A percentile compares a stretch with the other conserved stretches of the same genome.
These are phyloP conservation scores for Penaeus japonicus DNA, from an alignment of 1,140 invertebrate species.

Conservation along the genomic window DNA sequence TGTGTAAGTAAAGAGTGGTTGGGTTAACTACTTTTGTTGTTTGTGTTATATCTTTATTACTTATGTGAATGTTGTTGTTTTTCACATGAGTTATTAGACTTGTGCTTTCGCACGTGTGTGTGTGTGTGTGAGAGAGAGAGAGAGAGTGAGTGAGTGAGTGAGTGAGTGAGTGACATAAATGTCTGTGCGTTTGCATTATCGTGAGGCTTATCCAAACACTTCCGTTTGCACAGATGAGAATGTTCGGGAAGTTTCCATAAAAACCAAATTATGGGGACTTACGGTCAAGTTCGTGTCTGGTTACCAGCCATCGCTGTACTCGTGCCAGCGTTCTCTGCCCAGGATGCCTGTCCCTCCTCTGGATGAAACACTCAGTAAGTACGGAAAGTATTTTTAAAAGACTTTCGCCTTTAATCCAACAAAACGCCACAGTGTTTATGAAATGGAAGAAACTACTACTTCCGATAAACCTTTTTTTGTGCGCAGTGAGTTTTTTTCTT, in stretches of 20 bases:
- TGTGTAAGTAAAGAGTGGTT: conserved; percentile 63
- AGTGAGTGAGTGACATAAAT: background rate
- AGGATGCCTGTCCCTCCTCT: conserved; percentile 66
- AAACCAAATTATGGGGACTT: conserved; percentile 65
- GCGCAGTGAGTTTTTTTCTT: too few species aligned
- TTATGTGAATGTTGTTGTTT: background rate
- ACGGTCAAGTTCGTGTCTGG: conserved; percentile 66
- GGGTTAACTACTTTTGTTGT: background rate
- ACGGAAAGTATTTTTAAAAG: background rate
- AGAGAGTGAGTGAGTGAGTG: too few species aligned
- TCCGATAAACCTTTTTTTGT: background rate
- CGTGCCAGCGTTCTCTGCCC: conserved; percentile 67
- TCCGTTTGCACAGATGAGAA: conserved; percentile 63
- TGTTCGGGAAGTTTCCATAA: conserved; percentile 62
- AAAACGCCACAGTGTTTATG: background rate
- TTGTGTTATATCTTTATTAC: conserved; percentile 15
- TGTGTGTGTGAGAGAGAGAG: too few species aligned
- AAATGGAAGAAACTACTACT: background rate
- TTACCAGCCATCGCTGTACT: conserved; percentile 66
- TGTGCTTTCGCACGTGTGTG: background rate
- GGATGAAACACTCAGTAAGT: conserved; percentile 62
- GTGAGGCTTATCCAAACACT: background rate
- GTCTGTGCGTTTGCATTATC: background rate
- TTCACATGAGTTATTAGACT: background rate
- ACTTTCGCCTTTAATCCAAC: background rate